These are phyloP conservation scores for Balaenoptera acutorostrata DNA, from an alignment of 2,113 vertebrate species.

Conservation along the genomic window DNA sequence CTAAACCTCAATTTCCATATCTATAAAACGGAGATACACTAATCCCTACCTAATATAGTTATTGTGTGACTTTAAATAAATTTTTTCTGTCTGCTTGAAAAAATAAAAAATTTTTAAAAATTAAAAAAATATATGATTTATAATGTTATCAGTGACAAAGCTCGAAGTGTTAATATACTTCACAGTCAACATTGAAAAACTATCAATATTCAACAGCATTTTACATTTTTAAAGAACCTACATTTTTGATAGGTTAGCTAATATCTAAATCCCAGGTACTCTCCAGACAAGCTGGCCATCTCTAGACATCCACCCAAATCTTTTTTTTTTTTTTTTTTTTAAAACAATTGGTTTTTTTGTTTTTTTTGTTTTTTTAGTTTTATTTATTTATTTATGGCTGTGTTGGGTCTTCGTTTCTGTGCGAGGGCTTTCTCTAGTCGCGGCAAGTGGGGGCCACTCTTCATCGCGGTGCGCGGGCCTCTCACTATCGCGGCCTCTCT, in stretches of 20 bases:
- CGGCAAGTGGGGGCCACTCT: no score
- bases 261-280: slow-evolving; percentile 41
- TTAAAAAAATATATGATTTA: not conserved
- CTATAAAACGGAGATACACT: not conserved
- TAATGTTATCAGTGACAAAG: not conserved
- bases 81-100: not conserved
- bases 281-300: not conserved
- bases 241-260: not conserved
- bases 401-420: no score
- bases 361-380: no score
- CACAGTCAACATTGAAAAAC: not conserved
- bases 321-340: not conserved
- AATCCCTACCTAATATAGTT: not conserved
- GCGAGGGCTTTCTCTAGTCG: no score
- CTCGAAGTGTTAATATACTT: not conserved
- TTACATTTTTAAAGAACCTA: not conserved
- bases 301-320: not conserved
- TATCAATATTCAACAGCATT: not conserved
- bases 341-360: no score
- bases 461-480: no score
- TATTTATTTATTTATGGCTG: no score
- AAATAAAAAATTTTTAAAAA: no score
- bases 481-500: no score
- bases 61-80: not conserved
- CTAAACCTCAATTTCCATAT: not conserved